These are phyloP conservation scores for Drosophila rellima DNA, from an alignment of 2,888 invertebrate genomes.

Conservation along the genomic window DNA sequence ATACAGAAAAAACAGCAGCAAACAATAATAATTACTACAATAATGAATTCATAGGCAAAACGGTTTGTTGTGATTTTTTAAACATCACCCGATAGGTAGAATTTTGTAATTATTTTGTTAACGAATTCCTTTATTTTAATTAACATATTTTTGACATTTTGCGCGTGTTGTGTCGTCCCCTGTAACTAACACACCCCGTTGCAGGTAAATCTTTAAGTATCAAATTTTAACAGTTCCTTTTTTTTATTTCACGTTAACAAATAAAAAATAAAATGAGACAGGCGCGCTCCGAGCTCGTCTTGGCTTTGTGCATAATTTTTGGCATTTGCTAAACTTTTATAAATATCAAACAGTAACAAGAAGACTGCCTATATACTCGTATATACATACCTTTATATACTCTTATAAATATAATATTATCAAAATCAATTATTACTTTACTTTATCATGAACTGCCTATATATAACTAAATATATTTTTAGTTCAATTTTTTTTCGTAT, in stretches of 20 bases:
- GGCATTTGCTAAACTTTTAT: constrained; percentile 72
- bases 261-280: constrained; percentile 31
- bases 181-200: constrained; percentile 70
- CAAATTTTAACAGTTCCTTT: constrained; percentile 36
- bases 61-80: constrained; percentile 28
- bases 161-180: constrained; percentile 73
- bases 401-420: constrained; percentile 44
- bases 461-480: constrained; percentile 43
- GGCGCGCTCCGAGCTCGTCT: constrained; percentile 47
- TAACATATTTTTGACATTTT: constrained; percentile 47
- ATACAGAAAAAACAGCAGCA: constrained; percentile 38
- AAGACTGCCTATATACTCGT: constrained; percentile 63
- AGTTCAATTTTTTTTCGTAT: constrained; percentile 60
- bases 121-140: constrained; percentile 22
- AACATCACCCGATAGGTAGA: constrained; percentile 49
- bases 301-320: constrained; percentile 79
- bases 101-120: constrained; percentile 36
- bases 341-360: constrained; percentile 63
- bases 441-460: constrained; percentile 32
- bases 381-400: constrained; percentile 53
- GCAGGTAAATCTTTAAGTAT: constrained; percentile 58
- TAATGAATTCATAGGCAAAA: constrained; percentile 48
- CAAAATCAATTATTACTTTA: constrained; percentile 41
- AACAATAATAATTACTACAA: constrained; percentile 15
- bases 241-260: constrained; percentile 55